Evolutionary conservation across 2,797 vertebrate species (phyloP).

Genomic region (Crax fasciolata): DNA sequence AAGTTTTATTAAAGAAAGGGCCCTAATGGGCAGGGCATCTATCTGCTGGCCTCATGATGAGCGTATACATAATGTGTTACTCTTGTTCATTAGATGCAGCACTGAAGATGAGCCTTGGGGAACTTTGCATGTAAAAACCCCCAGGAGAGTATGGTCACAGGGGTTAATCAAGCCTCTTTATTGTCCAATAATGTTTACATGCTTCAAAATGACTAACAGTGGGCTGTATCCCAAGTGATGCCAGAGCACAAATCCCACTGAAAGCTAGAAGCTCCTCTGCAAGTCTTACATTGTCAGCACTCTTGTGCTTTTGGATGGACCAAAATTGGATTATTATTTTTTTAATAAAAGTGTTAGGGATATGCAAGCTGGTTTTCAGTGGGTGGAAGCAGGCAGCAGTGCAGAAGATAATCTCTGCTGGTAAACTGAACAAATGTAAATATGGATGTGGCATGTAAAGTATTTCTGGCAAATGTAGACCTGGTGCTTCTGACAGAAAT

Average conservation of each 20-base stretch:
- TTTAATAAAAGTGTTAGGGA: neutral
- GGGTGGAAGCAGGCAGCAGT: neutral
- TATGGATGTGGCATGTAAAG: neutral
- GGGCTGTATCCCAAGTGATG: neutral
- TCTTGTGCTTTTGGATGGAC: neutral
- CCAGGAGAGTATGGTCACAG: neutral
- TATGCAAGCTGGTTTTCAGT: slow-evolving; percentile 22
- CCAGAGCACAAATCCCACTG: neutral
- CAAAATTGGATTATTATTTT: neutral
- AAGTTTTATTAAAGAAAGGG: neutral
- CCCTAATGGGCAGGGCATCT: neutral
- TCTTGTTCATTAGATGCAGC: neutral
- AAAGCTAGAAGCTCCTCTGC: neutral
- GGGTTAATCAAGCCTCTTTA: neutral
- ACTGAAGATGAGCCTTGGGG: neutral
- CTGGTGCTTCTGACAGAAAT: neutral
- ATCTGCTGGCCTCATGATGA: neutral
- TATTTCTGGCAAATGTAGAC: neutral
- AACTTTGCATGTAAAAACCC: neutral
- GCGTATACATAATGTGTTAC: too few species aligned
- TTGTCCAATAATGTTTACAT: neutral
- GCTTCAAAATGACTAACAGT: neutral
- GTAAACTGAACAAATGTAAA: neutral
- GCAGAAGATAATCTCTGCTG: slow-evolving; percentile 11
- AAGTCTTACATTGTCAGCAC: neutral